Base-by-base conservation (phyloP, 2,113 vertebrate genomes). In the Hippocampus comes region DNA sequence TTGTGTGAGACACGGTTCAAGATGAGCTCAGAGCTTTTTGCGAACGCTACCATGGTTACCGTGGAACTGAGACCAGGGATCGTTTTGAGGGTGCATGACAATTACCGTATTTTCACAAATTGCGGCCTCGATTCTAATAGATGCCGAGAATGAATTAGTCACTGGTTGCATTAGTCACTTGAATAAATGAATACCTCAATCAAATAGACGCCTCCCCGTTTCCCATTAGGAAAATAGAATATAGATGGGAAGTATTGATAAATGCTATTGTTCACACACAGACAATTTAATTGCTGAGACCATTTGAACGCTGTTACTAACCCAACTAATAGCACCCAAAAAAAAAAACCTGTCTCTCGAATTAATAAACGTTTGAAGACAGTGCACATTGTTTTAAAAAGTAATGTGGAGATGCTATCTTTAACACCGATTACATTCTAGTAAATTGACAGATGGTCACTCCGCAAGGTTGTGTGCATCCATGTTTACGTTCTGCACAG, bases 1-100 rank as follows among this genome's bases (percentile, higher is more conserved):
- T 48, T 25, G 53, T 9, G 49, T 20, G 68, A 67, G 42, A 34
- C 25, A 73, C 60, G 12, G 55, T 66, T n/a, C 51, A n/a, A 70
- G 74, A 83, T 89, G 87, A 90, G 87, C 70, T 91, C 85, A 90
- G 84, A 48, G 66, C 67, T 81, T 77, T 67, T 70, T 78, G 83
- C 72, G 82, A 70, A 34, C 1, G 77, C 60, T 63, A 15, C 85
- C 82, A 80, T 84, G 79, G 87, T 75, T 70, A 84, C 78, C 0
- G 34, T 56, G 56, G 30, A 72, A 69, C 41, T 25, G 15, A 53
- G 41, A 67, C 65, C 51, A 23, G 64, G 77, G 63, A 41, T 43
- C 1, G 38, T 64, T 38, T 56, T 15, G 38, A 43, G 63, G 38
- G 61, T 41, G 21, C 4, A 9, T 21, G 59, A 34, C 30, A 18